A percentile compares a stretch with the other conserved stretches of the same genome.
These are phyloP conservation scores for Myocastor coypus DNA, from an alignment of 2,113 vertebrate genomes.

Conservation along the genomic window DNA sequence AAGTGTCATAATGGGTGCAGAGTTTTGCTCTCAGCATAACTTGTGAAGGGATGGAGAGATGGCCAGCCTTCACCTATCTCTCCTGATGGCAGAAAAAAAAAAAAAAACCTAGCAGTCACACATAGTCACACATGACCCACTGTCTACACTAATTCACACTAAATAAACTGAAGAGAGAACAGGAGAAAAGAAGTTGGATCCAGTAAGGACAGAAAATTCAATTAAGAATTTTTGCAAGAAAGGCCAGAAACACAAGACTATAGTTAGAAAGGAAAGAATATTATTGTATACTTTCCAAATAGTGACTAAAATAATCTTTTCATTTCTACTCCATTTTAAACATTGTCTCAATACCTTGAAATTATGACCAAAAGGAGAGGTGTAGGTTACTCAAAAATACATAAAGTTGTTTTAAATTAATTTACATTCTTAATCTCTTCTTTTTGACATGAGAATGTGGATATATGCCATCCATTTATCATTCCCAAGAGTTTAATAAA, in stretches of 20 bases:
- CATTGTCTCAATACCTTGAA: background rate
- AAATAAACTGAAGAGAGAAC: background rate
- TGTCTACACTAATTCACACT: background rate
- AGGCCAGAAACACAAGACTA: background rate
- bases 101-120: background rate
- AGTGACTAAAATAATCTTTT: background rate
- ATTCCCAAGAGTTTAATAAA: background rate
- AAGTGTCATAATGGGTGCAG: background rate
- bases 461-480: slow-evolving; percentile 36
- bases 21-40: background rate
- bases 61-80: background rate
- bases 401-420: slow-evolving; percentile 27
- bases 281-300: background rate
- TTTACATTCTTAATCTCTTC: slow-evolving; percentile 43
- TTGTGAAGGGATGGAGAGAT: background rate
- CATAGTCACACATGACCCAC: too few relatives aligned
- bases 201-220: background rate
- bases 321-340: background rate
- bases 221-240: slow-evolving; percentile 1
- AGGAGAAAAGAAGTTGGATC: background rate
- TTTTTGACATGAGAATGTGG: background rate
- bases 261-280: slow-evolving; percentile 2
- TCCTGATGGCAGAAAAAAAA: background rate
- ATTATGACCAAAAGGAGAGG: background rate
- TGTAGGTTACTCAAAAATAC: background rate